Evolutionary conservation across 2,113 vertebrate species (phyloP).

Genomic region (Illadopsis cleaveri): DNA sequence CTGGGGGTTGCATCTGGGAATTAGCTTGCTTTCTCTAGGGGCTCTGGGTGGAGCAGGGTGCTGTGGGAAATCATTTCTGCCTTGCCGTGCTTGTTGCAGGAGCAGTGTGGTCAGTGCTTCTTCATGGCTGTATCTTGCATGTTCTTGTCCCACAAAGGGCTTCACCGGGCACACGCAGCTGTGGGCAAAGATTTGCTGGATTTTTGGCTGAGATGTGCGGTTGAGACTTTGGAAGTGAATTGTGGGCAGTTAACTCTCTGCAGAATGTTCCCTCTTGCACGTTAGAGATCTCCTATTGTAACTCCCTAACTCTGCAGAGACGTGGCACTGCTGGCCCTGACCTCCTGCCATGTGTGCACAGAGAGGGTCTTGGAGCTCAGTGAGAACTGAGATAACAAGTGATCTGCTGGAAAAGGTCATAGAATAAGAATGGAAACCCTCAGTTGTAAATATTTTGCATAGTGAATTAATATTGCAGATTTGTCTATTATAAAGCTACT

Average conservation of each 20-base stretch:
- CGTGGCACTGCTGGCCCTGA: accelerated
- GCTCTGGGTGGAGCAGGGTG: background rate
- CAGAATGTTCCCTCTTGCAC: background rate
- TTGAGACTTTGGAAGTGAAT: background rate
- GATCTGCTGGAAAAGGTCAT: background rate
- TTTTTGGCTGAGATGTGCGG: background rate
- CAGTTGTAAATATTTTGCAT: background rate
- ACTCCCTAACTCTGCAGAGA: background rate
- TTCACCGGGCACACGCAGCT: accelerated
- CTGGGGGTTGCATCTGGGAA: background rate
- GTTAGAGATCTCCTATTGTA: background rate
- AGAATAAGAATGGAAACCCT: background rate
- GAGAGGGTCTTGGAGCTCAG: background rate
- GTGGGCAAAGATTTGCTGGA: background rate
- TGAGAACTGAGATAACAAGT: background rate
- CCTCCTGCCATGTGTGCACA: background rate
- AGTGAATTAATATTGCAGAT: background rate
- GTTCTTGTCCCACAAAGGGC: background rate
- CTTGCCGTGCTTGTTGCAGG: background rate
- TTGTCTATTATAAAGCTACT: background rate
- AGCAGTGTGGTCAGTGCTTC: background rate
- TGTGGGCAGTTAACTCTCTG: accelerated
- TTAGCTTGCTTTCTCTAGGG: background rate
- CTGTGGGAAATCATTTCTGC: background rate
- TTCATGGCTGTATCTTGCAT: accelerated